Base-by-base conservation (phyloP, 2,797 vertebrate genomes). In the Chaetodon trifasciatus region DNA sequence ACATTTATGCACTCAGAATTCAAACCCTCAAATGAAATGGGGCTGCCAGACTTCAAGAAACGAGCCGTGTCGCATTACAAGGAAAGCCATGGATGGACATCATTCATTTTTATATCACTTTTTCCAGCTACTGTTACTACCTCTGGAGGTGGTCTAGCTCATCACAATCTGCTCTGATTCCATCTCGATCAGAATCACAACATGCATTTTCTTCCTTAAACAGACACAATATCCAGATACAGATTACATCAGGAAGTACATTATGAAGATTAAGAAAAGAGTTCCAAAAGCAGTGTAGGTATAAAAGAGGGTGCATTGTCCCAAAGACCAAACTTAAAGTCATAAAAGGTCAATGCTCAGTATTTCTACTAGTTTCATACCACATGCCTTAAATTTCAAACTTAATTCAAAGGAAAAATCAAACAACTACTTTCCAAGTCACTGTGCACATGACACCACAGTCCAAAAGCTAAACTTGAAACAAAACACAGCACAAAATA, bases 401-500 rank as follows among this genome's bases (percentile, higher is more conserved):
- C 46, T 21, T 46, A 32, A n/a, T 40, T 62, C 2, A 49, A 55
- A 58, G 13, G 0, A 55, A 46, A 65, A 17, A 32, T 62, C 70
- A 64, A 44, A 62, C 24, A 70, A 16, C 23, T 16, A 7, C 64
- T 65, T 39, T 50, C 7, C 8, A 60, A n/a, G 57, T 67, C 53
- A 78, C 68, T 69, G 8, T 32, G 35, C 37, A 28, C 21, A 0
- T 9, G 70, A 46, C 28, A 52, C 7, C 17, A 9, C n/a, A n/a
- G 21, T 73, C 21, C 28, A 47, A 62, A 55, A 69, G 11, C 28
- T 65, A 47, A 70, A 81, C 60, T 37, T 60, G 28, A 63, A 58
- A 50, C 70, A 84, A 53, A 76, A 55, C 63, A 47, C 28, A 64
- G 44, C 23, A 77, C 8, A 71, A 52, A 82, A 76, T 21, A 50